A percentile compares a stretch with the other conserved stretches of the same genome.
These are phyloP conservation scores for Otocyon megalotis DNA, from an alignment of 2,113 vertebrate genomes.

Conservation along the genomic window DNA sequence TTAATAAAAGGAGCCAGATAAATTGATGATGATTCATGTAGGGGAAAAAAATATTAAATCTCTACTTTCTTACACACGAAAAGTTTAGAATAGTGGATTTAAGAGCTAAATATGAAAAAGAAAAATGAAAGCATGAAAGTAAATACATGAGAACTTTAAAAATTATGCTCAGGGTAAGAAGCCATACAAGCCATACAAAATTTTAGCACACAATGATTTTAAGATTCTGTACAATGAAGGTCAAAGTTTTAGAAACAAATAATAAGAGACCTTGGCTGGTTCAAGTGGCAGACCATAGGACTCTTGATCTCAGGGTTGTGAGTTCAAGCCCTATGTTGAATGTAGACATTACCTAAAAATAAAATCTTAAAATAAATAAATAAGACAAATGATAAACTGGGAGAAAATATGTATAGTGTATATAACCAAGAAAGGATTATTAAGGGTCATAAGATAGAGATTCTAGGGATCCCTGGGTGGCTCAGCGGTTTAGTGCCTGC, in stretches of 20 bases:
- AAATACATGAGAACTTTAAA: background rate
- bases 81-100: background rate
- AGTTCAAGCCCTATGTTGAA: background rate
- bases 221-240: background rate
- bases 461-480: too few species aligned
- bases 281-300: background rate
- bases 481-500: too few species aligned
- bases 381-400: background rate
- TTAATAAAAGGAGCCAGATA: background rate
- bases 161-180: background rate
- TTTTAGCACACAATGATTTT: background rate
- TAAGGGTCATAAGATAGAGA: background rate
- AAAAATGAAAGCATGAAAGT: background rate
- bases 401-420: background rate
- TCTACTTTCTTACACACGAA: background rate
- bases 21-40: background rate
- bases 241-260: constrained; percentile 1
- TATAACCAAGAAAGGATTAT: background rate
- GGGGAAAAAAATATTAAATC: background rate
- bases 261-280: background rate
- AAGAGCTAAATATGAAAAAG: background rate
- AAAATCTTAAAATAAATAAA: background rate
- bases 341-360: background rate
- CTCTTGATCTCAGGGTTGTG: background rate
- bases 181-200: background rate